Conservation (phyloP, 2,888 invertebrate genomes). For the Blastobasis adustella region DNA sequence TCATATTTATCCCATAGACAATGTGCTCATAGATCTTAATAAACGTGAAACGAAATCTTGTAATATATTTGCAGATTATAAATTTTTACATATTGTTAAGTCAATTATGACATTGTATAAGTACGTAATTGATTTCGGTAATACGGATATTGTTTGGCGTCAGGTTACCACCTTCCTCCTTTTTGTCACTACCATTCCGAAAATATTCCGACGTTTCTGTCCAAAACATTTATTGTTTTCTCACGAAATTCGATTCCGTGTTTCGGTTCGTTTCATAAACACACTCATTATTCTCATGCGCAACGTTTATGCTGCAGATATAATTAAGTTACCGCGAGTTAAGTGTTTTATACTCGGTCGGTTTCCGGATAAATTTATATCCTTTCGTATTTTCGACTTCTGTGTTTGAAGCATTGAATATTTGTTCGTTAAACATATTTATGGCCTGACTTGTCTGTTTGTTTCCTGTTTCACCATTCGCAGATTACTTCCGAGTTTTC, state of each 20-base stretch:
- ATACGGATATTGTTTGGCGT: too few relatives aligned
- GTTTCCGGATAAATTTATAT: not conserved
- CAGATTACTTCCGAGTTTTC: not conserved
- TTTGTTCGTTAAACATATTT: not conserved
- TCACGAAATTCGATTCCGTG: slow-evolving; percentile 27
- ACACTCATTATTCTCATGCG: not conserved
- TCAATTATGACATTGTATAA: too few relatives aligned
- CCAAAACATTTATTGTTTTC: slow-evolving; percentile 22
- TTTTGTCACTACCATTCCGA: not conserved
- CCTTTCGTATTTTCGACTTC: not conserved
- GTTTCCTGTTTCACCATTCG: not conserved
- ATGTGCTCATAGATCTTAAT: too few relatives aligned
- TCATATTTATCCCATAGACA: not conserved
- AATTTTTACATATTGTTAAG: too few relatives aligned
- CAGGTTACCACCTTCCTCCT: too few relatives aligned
- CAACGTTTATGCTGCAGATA: not conserved
- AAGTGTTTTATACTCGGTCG: not conserved
- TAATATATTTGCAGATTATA: too few relatives aligned
- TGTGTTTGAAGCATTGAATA: not conserved
- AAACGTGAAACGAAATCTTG: too few relatives aligned
- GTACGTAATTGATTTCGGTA: too few relatives aligned
- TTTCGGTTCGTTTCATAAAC: slow-evolving; percentile 16
- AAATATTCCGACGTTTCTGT: not conserved
- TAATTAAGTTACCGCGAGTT: not conserved
- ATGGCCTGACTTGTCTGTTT: not conserved